Base-by-base conservation (phyloP, 2,797 vertebrate species). In the Mastacembelus armatus region DNA sequence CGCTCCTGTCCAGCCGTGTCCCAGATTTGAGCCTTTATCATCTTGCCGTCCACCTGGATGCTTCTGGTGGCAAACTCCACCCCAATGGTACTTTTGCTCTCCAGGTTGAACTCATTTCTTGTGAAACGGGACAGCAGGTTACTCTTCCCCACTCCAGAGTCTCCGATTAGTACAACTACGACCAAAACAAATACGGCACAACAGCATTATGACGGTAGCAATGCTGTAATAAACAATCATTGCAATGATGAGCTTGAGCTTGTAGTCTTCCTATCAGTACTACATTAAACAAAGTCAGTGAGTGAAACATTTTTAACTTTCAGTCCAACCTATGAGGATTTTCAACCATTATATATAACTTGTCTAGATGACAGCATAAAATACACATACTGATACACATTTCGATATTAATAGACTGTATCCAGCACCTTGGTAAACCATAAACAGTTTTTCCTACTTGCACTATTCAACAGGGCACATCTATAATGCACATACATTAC, bases 31-130 rank as follows among this genome's bases (percentile, higher is more conserved):
- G 97, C 97, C 84, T 98, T 98, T 91, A 98, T 98, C 8, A 95
- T 98, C 93, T 98, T 98, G 71, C 95, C 93, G 7, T 98, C 97
- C 87, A 98, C 97, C 85, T 98, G 97, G 89, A 98, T 97, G 92
- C 97, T 98, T 74, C 97, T 94, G 60, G 97, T 98, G 77, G 97
- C 97, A 3, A 98, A 98, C 83, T 98, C 97, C 92, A 98, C 97
- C 0, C 97, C 97, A 3, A 98, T 98, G 91, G 97, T 98, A 91
- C 97, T 98, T 91, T 98, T 98, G 85, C 96, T 98, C 91, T 98
- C 97, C 93, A 98, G 90, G 85, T 98, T 98, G 91, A 98, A 98
- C 86, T 98, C 97, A 79, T 98, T 98, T 69, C 97, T 95, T 12
- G 97, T 98, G 92, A 98, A 98, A 59, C 97, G 96, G 19, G 97